Base-by-base conservation (phyloP, 1,140 invertebrate genomes). In the Conus ventricosus region DNA sequence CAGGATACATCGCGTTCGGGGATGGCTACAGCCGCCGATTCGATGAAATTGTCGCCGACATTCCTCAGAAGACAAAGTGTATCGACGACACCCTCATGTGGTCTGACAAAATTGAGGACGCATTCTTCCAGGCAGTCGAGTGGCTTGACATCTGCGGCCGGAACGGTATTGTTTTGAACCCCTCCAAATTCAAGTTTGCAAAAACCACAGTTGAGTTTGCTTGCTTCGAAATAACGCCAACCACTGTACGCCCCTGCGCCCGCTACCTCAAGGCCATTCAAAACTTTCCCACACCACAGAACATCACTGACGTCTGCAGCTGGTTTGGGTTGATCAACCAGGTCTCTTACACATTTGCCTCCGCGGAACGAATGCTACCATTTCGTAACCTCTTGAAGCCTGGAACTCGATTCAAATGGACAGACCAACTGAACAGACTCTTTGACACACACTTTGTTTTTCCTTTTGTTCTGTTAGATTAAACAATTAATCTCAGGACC, bases 271-370 rank as follows among this genome's bases (percentile, higher is more conserved):
- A 71, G 67, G 67, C 67, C 6, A 71, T 71, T 20, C 15, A n/a
- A 20, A 20, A 71, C 67, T 71, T 71, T n/a, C 67, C 67, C 23
- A n/a, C 67, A 11, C 67, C 67, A 20, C 11, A 71, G 67, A 71
- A 71, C 67, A 71, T 90, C 83, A 83, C 88, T 39, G 93, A 92
- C 39, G 94, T 71, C 67, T 8, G 91, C 85, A 85, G 90, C 17
- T 93, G 92, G 89, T 91, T 94, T 51, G 93, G 93, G 1, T 67
- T 93, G 4, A 86, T 92, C 23, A 93, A 93, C 63, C 92, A 92
- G 87, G 88, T 71, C 67, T 71, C 67, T 23, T 20, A 71, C 20
- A 8, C 7, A 11, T 71, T 71, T 23, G 67, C 67, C 20, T 71
- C 67, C 4, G 67, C 67, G 11, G 27, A 88, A 51, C 57, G 85